Conservation (phyloP, 2,888 invertebrate species). For the Napeogenes inachia region DNA sequence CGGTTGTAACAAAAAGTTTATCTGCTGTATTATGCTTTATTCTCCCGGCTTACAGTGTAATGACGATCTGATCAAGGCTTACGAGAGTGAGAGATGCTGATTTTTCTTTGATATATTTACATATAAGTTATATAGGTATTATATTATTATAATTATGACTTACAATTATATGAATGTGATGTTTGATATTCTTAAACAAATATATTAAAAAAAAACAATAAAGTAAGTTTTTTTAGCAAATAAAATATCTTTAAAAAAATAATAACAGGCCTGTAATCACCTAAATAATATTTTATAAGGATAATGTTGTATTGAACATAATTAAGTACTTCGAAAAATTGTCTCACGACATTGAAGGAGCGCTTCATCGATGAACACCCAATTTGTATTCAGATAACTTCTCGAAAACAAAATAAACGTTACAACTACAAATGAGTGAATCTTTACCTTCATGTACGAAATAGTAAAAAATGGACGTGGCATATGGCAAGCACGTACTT, state of each 20-base stretch:
- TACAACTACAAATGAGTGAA: slow-evolving; percentile 30
- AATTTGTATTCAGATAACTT: slow-evolving; percentile 45
- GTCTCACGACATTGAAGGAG: slow-evolving; percentile 15
- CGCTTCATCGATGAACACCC: slow-evolving; percentile 34
- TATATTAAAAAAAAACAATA: too few relatives aligned
- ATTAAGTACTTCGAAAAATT: slow-evolving; percentile 23
- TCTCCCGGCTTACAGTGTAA: too few relatives aligned
- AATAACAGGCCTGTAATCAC: neutral
- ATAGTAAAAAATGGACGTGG: slow-evolving; percentile 10
- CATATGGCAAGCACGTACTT: slow-evolving; percentile 9
- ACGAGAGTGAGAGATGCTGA: too few relatives aligned
- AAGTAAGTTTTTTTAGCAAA: too few relatives aligned
- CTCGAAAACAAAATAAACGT: slow-evolving; percentile 35
- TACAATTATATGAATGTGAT: too few relatives aligned
- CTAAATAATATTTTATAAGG: neutral
- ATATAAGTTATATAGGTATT: too few relatives aligned
- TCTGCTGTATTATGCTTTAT: too few relatives aligned
- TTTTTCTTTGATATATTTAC: too few relatives aligned
- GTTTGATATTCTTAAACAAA: too few relatives aligned
- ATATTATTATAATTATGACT: too few relatives aligned
- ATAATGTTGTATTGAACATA: slow-evolving; percentile 17
- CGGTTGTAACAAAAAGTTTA: too few relatives aligned
- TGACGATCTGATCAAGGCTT: too few relatives aligned
- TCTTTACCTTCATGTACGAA: slow-evolving; percentile 7
- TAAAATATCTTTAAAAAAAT: neutral